Base-by-base conservation (phyloP, 2,113 vertebrate genomes). In the Nerophis ophidion region DNA sequence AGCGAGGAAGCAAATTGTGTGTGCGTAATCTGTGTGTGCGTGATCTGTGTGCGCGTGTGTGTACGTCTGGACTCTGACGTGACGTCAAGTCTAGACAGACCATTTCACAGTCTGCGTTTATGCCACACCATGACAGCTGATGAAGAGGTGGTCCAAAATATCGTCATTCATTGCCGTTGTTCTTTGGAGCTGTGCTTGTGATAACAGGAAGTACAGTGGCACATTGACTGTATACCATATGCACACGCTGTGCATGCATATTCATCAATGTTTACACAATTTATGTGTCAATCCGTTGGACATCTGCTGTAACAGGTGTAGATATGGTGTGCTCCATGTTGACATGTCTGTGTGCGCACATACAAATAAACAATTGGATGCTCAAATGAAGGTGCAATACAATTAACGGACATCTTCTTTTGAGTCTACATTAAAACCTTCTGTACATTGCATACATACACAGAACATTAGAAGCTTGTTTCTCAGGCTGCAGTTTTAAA, bases 31-130 rank as follows among this genome's bases (percentile, higher is more conserved):
- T 61, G 64, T 65, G 71, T 67, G 51, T 57, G 62, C 36, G 45
- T 50, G 36, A 26, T 26, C 26, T 61, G 64, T 65, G 71, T 67
- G 71, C 48, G 71, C 38, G 54, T 51, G 70, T 60, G 65, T 68
- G 50, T 71, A 65, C 76, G 77, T 74, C 67, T 79, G 83, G 74
- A 70, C 70, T 61, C 68, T 84, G 81, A 76, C 77, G 82, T 85
- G 86, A 89, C 85, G 86, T 89, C 83, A 84, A 75, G 86, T 85
- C 83, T 84, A 88, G 87, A 89, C 81, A 34, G 75, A 71, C 72
- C 80, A 83, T 84, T 83, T 85, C 83, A 75, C 81, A 72, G 71
- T 77, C 77, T 76, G 81, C 80, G 74, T 83, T 83, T 66, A 76
- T 70, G 81, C 74, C 78, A 70, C 57, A 44, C 74, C 66, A 71